Conservation (phyloP, 2,888 invertebrate genomes). For the Bombyx huttoni region DNA sequence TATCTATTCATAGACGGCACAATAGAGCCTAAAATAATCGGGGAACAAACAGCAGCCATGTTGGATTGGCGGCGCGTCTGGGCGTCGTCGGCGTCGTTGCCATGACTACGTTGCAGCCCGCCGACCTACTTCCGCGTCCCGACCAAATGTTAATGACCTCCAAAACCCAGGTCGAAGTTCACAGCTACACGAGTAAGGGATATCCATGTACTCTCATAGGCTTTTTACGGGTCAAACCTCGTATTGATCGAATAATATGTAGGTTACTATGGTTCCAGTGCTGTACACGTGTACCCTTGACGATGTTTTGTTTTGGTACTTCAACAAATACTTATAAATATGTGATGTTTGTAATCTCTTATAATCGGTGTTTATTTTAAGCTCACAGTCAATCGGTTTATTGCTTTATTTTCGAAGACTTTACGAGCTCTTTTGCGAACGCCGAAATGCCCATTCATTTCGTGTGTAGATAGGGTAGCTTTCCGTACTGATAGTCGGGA, state of each 20-base stretch:
- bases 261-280: constrained; percentile 34
- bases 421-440: neutral
- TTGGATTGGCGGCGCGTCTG: constrained; percentile 16
- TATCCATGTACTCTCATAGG: constrained; percentile 44
- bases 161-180: constrained; percentile 72
- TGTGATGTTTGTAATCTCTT: constrained; percentile 3
- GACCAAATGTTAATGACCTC: constrained; percentile 72
- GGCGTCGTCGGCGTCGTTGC: constrained; percentile 32
- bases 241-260: constrained; percentile 66
- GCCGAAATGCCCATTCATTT: no score
- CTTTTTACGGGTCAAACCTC: constrained; percentile 54
- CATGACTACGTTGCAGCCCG: constrained; percentile 51
- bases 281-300: constrained; percentile 9
- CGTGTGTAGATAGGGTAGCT: no score
- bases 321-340: constrained; percentile 1
- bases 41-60: constrained; percentile 2
- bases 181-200: constrained; percentile 63
- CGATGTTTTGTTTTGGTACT: constrained; percentile 3
- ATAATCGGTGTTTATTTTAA: constrained; percentile 3
- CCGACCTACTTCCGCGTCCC: constrained; percentile 55
- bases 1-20: neutral
- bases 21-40: neutral
- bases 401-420: constrained; percentile 10
- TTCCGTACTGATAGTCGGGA: no score
- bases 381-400: neutral